A percentile compares a stretch with the other conserved stretches of the same genome.
Conservation (phyloP, 2,888 invertebrate species). For the Sphaerophoria taeniata region DNA sequence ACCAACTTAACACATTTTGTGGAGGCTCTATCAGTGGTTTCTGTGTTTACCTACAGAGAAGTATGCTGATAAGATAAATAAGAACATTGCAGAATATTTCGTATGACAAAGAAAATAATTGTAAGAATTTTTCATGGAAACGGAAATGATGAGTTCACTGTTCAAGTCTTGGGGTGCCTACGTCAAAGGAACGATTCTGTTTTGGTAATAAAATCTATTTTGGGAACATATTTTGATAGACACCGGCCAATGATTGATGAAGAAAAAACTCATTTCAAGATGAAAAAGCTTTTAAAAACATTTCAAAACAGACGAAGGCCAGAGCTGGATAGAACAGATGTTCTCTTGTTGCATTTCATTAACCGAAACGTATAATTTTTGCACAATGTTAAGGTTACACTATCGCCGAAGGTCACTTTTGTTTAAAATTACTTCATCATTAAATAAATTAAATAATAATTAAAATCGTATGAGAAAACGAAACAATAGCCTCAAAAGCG, state of each 20-base stretch:
- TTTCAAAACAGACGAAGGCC: too few relatives aligned
- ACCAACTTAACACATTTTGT: conserved; percentile 35
- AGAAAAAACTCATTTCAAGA: background rate
- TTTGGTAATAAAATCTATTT: conserved; percentile 9
- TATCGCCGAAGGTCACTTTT: too few relatives aligned
- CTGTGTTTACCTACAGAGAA: conserved; percentile 30
- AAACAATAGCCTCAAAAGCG: too few relatives aligned
- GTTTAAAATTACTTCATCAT: too few relatives aligned
- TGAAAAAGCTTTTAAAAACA: background rate
- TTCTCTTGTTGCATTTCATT: too few relatives aligned
- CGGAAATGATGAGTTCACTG: conserved; percentile 23
- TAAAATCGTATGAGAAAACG: too few relatives aligned
- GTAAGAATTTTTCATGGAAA: conserved; percentile 2
- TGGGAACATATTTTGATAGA: background rate
- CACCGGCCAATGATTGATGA: background rate
- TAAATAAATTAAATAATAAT: too few relatives aligned
- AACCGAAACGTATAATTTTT: too few relatives aligned
- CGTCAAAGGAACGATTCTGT: background rate
- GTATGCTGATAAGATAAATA: conserved; percentile 53
- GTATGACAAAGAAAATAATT: conserved; percentile 24
- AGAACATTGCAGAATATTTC: conserved; percentile 26
- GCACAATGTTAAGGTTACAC: too few relatives aligned
- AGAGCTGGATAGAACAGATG: too few relatives aligned
- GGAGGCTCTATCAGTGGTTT: background rate
- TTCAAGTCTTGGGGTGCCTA: background rate